phyloP scores from a whole-genome alignment of 1,140 invertebrate genomes.

The Drosophila mayri region DNA sequence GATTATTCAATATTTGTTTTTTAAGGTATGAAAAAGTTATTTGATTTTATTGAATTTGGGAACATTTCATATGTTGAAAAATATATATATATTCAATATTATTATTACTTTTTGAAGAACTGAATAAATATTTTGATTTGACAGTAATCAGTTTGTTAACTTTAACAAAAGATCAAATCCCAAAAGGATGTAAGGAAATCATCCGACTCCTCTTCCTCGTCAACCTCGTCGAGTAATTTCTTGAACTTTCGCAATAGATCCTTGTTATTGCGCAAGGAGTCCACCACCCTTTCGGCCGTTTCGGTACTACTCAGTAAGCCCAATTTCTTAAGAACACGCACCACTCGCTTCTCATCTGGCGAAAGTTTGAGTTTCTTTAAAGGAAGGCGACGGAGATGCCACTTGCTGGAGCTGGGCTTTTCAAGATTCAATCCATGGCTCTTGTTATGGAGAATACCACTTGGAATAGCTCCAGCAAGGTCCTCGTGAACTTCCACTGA shows the following conservation, averaged over 20 bases:
- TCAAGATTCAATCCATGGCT: not conserved
- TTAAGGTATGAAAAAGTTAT: not conserved
- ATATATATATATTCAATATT: not conserved
- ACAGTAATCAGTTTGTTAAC: not conserved
- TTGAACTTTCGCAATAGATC: constrained; percentile 15
- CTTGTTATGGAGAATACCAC: not conserved
- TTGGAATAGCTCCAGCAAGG: not conserved
- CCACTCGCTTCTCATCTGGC: not conserved
- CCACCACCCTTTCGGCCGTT: constrained; percentile 6
- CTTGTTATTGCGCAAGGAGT: not conserved
- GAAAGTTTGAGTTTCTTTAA: not conserved
- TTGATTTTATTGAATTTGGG: not conserved
- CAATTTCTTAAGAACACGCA: not conserved
- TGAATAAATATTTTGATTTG: not conserved
- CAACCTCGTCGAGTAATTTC: constrained; percentile 15
- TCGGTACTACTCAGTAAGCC: not conserved
- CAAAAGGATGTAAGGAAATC: not conserved
- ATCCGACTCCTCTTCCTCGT: not conserved
- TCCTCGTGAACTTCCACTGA: not conserved
- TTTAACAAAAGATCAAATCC: not conserved
- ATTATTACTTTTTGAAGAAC: not conserved
- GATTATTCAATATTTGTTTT: no score
- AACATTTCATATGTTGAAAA: not conserved
- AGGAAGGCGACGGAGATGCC: not conserved
- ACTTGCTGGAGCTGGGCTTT: not conserved